Conservation (phyloP, 2,888 invertebrate genomes). For the Bellardia pandia region DNA sequence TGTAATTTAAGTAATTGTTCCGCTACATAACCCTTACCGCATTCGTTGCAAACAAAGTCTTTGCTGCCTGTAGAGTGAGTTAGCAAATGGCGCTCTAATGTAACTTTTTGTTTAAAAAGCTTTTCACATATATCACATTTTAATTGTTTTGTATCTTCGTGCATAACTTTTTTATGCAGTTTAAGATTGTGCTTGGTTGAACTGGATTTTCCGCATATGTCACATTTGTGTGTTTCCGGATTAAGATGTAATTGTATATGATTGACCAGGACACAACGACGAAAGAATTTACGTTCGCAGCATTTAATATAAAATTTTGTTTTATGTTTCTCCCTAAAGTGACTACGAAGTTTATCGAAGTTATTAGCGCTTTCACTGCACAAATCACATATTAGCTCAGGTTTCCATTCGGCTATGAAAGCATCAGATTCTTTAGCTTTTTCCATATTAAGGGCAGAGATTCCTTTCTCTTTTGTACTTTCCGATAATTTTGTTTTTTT, state of each 20-base stretch:
- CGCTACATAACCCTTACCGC: constrained; percentile 74
- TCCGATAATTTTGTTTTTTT: constrained; percentile 15
- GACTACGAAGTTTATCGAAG: constrained; percentile 69
- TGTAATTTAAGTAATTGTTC: constrained; percentile 71
- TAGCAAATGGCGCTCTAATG: constrained; percentile 73
- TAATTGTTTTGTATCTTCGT: constrained; percentile 63
- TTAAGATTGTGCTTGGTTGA: constrained; percentile 72
- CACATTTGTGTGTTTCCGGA: constrained; percentile 76
- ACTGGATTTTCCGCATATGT: constrained; percentile 74
- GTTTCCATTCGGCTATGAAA: constrained; percentile 67
- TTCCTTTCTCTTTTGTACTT: constrained; percentile 44
- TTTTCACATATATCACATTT: constrained; percentile 75
- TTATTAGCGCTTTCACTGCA: constrained; percentile 59
- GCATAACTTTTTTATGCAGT: constrained; percentile 74
- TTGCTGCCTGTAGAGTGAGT: constrained; percentile 72
- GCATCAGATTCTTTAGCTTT: constrained; percentile 63
- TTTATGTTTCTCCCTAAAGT: constrained; percentile 74
- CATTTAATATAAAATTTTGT: constrained; percentile 74
- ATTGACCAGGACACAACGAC: constrained; percentile 75
- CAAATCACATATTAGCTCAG: constrained; percentile 62
- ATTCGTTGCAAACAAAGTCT: constrained; percentile 75
- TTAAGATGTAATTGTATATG: constrained; percentile 75
- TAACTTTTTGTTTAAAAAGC: constrained; percentile 68
- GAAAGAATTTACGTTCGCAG: constrained; percentile 74
- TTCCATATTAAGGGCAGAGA: constrained; percentile 47